Conservation (phyloP, 1,140 invertebrate species). For the Mercenaria mercenaria region DNA sequence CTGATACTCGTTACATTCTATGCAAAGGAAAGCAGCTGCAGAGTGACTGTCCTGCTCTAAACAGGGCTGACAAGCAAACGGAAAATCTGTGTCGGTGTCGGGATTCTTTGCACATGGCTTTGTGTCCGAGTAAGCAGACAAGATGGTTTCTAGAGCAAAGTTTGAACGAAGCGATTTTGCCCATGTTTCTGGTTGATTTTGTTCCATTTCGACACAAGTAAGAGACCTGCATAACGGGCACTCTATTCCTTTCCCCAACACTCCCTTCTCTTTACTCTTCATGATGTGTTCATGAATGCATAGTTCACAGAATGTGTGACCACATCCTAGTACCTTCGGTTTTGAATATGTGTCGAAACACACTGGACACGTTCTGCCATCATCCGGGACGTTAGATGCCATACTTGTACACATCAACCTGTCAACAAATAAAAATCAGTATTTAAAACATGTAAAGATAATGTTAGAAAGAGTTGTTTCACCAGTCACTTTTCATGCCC, state of each 20-base stretch:
- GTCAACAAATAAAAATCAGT: too few relatives aligned
- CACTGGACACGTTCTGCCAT: neutral
- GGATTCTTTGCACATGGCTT: neutral
- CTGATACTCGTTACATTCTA: neutral
- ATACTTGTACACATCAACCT: too few relatives aligned
- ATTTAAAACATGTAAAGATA: too few relatives aligned
- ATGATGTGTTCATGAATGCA: neutral
- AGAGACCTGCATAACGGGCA: neutral
- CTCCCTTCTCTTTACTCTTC: neutral
- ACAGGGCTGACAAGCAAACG: neutral
- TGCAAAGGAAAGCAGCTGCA: neutral
- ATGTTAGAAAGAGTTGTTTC: too few relatives aligned
- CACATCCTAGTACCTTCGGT: neutral
- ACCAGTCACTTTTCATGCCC: too few relatives aligned
- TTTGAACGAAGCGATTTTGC: neutral
- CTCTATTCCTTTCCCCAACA: neutral
- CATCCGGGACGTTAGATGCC: neutral
- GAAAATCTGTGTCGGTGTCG: neutral
- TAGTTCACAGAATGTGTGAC: neutral
- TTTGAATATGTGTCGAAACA: neutral
- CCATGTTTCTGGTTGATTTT: neutral
- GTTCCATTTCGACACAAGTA: neutral
- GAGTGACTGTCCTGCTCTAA: neutral
- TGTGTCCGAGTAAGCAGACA: neutral
- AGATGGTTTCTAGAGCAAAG: neutral